Conservation (phyloP, 2,888 invertebrate genomes). For the Oligia fasciuncula region DNA sequence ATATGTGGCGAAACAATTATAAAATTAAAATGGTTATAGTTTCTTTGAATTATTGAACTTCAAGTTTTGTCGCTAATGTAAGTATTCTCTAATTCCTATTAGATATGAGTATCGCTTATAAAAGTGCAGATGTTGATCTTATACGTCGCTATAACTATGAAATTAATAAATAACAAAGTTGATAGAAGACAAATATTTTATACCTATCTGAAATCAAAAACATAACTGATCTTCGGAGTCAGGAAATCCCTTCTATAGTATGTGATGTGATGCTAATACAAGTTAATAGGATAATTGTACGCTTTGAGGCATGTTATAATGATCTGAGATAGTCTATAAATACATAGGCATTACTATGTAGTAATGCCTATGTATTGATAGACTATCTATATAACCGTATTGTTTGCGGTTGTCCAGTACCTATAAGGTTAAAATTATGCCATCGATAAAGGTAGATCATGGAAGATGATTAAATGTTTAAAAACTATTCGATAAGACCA, state of each 20-base stretch:
- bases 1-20: neutral
- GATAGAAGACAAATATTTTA: neutral
- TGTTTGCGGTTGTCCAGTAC: neutral
- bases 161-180: neutral
- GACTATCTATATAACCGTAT: neutral
- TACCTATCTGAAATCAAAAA: neutral
- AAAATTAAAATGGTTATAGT: neutral
- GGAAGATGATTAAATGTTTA: neutral
- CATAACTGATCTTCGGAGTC: neutral
- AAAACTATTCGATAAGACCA: neutral
- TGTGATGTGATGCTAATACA: neutral
- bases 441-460: neutral
- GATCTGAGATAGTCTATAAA: neutral
- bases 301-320: neutral
- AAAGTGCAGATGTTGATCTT: neutral
- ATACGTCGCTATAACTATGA: neutral
- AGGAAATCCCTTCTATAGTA: neutral
- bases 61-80: neutral
- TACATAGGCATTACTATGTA: neutral
- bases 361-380: too few relatives aligned
- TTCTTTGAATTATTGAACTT: neutral
- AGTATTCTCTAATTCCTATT: neutral
- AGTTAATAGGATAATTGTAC: constrained; percentile 14
- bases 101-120: neutral
- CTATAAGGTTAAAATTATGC: neutral